Evolutionary conservation across 2,888 invertebrate species (phyloP), one percentile per base, ranked within the genome.

Genomic region (Agrochola macilenta): DNA sequence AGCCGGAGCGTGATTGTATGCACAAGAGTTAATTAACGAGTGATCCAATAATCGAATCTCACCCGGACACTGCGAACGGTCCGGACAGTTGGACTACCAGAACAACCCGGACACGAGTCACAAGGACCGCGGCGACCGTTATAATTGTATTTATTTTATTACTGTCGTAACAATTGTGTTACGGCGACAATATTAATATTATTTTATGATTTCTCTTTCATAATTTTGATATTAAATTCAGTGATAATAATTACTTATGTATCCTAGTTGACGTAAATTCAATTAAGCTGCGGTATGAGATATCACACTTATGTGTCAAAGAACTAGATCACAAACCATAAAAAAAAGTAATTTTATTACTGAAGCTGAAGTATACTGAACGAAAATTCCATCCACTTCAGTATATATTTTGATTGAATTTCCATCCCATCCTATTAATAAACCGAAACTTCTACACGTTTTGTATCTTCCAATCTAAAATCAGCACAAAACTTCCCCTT

Each of bases 1-100:
- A 83, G 80, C 72, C 58, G 63, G 64, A 72, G 80, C 78, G 87
- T 89, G 89, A 89, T 89, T 90, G 90, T 87, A 76, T 86, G 77
- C 84, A 83, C 65, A 78, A 81, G 78, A 89, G 87, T 88, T 91
- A 90, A 91, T 91, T 90, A 89, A 87, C 88, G 71, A 76, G 83
- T 83, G 85, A 83, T 84, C 80, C 86, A 88, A 89, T 90, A 88
- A 89, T 87, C 85, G 83, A 87, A 84, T 88, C 83, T 85, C 82
- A 23, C 49, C 46, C 85, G 76, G 75, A 70, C 85, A 65, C 72
- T 64, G 60, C 39, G 74, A 43, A 54, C 58, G 52, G 26, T 12
- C 46, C 39, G 65, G 69, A 61, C 79, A n/a, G 75, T 58, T 77
- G 39, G 58, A 57, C 54, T 20, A 70, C 39, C 20, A n/a, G 43